phyloP scores from a whole-genome alignment of 2,113 vertebrate genomes.

The Herpetotheres cachinnans region DNA sequence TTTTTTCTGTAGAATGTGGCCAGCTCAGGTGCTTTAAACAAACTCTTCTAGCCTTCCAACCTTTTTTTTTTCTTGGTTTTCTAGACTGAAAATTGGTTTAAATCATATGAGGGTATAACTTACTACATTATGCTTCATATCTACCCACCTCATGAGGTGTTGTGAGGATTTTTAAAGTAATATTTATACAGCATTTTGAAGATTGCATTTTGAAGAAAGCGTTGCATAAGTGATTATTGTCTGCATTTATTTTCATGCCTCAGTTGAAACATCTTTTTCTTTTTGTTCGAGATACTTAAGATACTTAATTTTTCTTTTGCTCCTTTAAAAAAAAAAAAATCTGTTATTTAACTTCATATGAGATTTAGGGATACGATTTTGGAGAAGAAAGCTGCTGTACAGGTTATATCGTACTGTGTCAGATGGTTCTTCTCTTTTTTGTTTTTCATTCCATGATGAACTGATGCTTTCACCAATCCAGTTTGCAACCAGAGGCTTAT shows the following conservation, averaged over 20 bases:
- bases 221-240: conserved; percentile 41
- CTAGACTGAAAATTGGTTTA: not conserved
- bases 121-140: conserved; percentile 29
- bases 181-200: conserved; percentile 60
- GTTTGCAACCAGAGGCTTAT: conserved; percentile 19
- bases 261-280: conserved; percentile 51
- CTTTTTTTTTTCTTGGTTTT: not conserved
- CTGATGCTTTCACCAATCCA: conserved; percentile 6
- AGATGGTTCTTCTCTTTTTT: not conserved
- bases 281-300: not conserved
- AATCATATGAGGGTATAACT: not conserved
- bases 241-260: conserved; percentile 59
- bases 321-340: not conserved
- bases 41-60: not conserved
- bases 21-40: not conserved
- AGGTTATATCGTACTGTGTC: conserved; percentile 9
- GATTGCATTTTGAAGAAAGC: not conserved
- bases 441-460: conserved; percentile 1
- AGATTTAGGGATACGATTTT: not conserved
- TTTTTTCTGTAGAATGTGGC: not conserved
- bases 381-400: not conserved
- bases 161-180: conserved; percentile 35
- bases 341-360: conserved; percentile 18
- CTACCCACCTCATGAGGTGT: not conserved
- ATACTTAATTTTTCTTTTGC: conserved; percentile 13